A percentile compares a stretch with the other conserved stretches of the same genome.
These are phyloP conservation scores for Volucella zonaria DNA, from an alignment of 2,888 invertebrate genomes.

Conservation along the genomic window DNA sequence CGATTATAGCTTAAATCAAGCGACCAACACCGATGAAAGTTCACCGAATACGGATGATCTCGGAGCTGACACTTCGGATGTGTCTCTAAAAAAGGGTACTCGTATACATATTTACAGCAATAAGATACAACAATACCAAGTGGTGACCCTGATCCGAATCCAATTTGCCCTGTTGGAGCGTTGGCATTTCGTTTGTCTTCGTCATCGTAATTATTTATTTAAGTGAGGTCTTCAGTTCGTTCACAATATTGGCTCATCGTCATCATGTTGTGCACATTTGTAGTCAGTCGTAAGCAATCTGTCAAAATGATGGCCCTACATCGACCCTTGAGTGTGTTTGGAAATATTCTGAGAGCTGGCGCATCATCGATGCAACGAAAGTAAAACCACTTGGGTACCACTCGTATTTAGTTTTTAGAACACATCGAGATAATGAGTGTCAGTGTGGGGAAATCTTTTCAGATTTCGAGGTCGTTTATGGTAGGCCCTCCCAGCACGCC, in stretches of 20 bases:
- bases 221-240: slow-evolving; percentile 7
- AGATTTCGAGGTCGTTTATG: slow-evolving; percentile 44
- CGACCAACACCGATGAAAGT: slow-evolving; percentile 47
- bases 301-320: slow-evolving; percentile 57
- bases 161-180: slow-evolving; percentile 23
- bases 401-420: background rate
- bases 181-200: slow-evolving; percentile 28
- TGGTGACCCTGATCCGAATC: slow-evolving; percentile 60
- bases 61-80: slow-evolving; percentile 65
- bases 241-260: slow-evolving; percentile 6
- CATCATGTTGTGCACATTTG: slow-evolving; percentile 44
- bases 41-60: slow-evolving; percentile 45
- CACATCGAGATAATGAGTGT: slow-evolving; percentile 1
- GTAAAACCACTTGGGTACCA: slow-evolving; percentile 17
- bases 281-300: slow-evolving; percentile 46
- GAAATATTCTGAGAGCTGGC: slow-evolving; percentile 30
- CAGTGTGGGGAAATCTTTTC: slow-evolving; percentile 3
- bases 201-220: slow-evolving; percentile 45
- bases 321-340: slow-evolving; percentile 49
- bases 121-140: background rate
- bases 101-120: slow-evolving; percentile 7
- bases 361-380: slow-evolving; percentile 32
- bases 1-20: slow-evolving; percentile 57
- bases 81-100: slow-evolving; percentile 12
- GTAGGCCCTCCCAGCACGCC: slow-evolving; percentile 11